These are phyloP conservation scores for Myrmophylax atrothorax DNA, from an alignment of 2,113 vertebrate genomes.

Conservation along the genomic window DNA sequence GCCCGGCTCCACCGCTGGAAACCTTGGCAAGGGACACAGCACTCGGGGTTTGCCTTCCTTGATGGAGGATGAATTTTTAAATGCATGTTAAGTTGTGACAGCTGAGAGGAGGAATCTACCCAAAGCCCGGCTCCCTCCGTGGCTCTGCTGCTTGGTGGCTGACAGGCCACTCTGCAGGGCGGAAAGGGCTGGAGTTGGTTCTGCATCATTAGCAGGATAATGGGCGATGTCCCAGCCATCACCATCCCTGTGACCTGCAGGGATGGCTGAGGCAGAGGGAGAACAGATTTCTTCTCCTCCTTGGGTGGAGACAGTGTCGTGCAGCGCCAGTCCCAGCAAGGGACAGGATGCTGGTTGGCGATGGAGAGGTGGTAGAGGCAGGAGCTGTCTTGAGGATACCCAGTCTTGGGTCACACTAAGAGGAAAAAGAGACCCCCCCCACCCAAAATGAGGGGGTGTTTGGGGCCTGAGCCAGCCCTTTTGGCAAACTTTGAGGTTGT, in stretches of 20 bases:
- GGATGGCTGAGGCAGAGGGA: not conserved
- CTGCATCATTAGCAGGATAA: conserved; percentile 38
- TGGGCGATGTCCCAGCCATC: not conserved
- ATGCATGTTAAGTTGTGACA: not conserved
- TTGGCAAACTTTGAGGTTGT: not conserved
- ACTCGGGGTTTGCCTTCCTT: not conserved
- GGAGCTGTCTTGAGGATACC: not conserved
- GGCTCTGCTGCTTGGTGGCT: not conserved
- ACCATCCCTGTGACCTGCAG: fast-evolving
- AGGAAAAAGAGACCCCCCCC: not conserved
- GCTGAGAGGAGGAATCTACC: conserved; percentile 24
- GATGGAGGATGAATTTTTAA: conserved; percentile 36
- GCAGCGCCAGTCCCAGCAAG: fast-evolving
- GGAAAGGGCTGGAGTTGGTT: not conserved
- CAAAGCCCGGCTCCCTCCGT: not conserved
- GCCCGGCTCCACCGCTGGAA: not conserved
- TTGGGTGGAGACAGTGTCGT: fast-evolving
- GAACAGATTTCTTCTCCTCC: not conserved
- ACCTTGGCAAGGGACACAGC: conserved; percentile 19
- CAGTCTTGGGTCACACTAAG: not conserved
- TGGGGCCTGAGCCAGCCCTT: not conserved
- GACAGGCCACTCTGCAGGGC: not conserved
- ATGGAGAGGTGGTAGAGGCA: not conserved
- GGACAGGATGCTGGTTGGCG: not conserved
- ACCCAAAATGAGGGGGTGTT: not conserved